Evolutionary conservation across 2,113 vertebrate genomes (phyloP).

Genomic region (Numenius arquata): DNA sequence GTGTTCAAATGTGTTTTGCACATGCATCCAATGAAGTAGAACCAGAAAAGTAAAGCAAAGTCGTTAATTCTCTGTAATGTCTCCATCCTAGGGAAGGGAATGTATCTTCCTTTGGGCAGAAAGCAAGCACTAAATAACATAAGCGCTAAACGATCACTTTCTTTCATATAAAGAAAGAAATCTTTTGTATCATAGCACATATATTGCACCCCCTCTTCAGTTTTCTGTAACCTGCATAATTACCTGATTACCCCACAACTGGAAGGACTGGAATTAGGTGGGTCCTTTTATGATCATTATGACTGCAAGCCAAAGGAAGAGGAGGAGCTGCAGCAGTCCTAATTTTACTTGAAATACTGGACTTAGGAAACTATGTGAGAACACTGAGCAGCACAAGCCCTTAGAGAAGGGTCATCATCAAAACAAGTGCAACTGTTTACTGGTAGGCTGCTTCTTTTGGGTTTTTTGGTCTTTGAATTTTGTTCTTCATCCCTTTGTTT

Average conservation of each 20-base stretch:
- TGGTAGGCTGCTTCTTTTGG: neutral
- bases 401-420: neutral
- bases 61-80: neutral
- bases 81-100: neutral
- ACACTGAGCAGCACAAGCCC: neutral
- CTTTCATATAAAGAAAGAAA: neutral
- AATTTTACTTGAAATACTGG: conserved; percentile 30
- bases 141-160: neutral
- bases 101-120: neutral
- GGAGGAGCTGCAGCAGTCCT: conserved; percentile 10
- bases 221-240: conserved; percentile 9
- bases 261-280: conserved; percentile 52
- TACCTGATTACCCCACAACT: conserved; percentile 10
- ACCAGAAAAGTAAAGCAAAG: neutral
- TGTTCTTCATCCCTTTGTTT: neutral
- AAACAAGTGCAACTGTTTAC: neutral
- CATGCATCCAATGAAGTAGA: neutral
- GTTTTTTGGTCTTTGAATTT: neutral
- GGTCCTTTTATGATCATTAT: neutral
- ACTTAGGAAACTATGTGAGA: neutral
- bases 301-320: conserved; percentile 23
- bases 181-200: neutral
- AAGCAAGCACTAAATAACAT: neutral
- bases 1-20: neutral
- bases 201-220: neutral